These are phyloP conservation scores for Todiramphus saurophagus DNA, from an alignment of 2,113 vertebrate species.

Conservation along the genomic window DNA sequence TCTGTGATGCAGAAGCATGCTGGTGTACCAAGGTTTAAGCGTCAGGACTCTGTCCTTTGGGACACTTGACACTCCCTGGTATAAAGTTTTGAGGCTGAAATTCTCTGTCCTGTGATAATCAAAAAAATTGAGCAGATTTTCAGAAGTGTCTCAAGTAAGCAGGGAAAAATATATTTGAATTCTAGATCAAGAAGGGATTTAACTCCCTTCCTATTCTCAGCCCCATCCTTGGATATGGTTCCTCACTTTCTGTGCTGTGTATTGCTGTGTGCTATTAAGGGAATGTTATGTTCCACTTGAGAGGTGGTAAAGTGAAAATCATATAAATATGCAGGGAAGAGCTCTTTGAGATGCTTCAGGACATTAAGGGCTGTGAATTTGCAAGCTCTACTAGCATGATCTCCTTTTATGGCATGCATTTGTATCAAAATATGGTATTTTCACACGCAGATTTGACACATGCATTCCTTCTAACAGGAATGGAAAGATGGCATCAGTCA, in stretches of 20 bases:
- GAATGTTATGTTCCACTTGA: background rate
- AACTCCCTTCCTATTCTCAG: background rate
- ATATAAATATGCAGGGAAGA: background rate
- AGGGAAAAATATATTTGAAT: background rate
- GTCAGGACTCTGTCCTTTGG: background rate
- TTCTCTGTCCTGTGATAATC: background rate
- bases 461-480: background rate
- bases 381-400: background rate
- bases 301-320: background rate
- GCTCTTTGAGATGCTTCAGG: background rate
- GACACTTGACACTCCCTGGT: background rate
- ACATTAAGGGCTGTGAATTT: background rate
- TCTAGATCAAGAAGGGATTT: background rate
- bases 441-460: background rate
- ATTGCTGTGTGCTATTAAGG: background rate
- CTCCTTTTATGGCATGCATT: background rate
- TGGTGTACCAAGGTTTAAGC: background rate
- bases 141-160: background rate
- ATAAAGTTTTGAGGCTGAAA: background rate
- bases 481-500: background rate
- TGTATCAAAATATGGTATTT: constrained; percentile 7
- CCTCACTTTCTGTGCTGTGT: background rate
- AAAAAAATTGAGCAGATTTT: background rate
- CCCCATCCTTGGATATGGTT: background rate
- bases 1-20: background rate